Conservation (phyloP, 35 echinoderm and acorn worm genomes). For the Apostichopus californicus region DNA sequence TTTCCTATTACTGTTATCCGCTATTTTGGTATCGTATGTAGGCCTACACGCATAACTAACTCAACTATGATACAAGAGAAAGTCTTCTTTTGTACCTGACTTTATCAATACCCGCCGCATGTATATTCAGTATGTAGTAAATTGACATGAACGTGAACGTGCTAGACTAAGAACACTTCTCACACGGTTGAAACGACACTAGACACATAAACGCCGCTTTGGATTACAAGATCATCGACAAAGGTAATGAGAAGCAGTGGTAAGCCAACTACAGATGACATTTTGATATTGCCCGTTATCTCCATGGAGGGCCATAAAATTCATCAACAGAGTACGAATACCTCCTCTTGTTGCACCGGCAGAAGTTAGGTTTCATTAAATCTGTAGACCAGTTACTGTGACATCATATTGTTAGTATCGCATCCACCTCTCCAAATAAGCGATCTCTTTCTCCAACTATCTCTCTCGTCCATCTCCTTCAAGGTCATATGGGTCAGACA, state of each 20-base stretch:
- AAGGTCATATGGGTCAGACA: background rate
- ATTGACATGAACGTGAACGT: too few relatives aligned
- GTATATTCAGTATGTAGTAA: too few relatives aligned
- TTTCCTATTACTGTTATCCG: too few relatives aligned
- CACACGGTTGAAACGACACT: background rate
- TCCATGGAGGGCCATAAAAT: background rate
- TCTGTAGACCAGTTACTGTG: background rate
- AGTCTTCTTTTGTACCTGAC: too few relatives aligned
- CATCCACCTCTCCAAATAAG: too few relatives aligned
- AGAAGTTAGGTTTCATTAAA: background rate
- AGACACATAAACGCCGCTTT: background rate
- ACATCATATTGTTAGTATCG: background rate
- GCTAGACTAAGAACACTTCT: background rate
- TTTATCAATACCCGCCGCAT: too few relatives aligned
- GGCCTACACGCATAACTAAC: too few relatives aligned
- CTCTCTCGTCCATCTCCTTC: background rate
- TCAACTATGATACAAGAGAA: too few relatives aligned
- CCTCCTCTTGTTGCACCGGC: background rate
- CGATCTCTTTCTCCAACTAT: background rate
- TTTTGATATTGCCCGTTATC: background rate
- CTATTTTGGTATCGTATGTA: too few relatives aligned
- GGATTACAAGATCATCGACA: background rate
- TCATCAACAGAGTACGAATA: background rate
- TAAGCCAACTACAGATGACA: background rate
- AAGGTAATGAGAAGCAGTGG: background rate